phyloP scores from a whole-genome alignment of 2,797 vertebrate species.

The Thamnophis elegans region DNA sequence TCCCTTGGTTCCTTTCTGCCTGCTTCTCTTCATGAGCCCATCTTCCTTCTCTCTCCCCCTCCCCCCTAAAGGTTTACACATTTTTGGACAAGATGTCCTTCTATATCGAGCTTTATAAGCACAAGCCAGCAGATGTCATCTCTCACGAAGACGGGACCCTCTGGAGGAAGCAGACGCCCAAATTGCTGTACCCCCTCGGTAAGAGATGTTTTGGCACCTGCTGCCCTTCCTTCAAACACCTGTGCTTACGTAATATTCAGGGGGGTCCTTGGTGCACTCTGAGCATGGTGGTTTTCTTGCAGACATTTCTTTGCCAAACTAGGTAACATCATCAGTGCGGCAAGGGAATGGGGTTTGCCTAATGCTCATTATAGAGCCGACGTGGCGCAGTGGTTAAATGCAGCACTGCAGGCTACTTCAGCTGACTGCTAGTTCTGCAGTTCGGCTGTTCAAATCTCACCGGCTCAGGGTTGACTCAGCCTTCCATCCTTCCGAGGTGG shows the following conservation, averaged over 20 bases:
- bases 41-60: background rate
- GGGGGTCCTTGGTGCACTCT: background rate
- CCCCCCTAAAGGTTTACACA: slow-evolving; percentile 88
- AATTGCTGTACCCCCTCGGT: slow-evolving; percentile 95
- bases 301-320: background rate
- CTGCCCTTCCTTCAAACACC: background rate
- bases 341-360: too few species aligned
- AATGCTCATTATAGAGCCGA: too few species aligned
- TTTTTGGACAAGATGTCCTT: slow-evolving; percentile 98
- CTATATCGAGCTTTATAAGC: slow-evolving; percentile 93
- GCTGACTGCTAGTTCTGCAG: too few species aligned
- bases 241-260: background rate
- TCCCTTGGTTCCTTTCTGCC: background rate
- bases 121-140: slow-evolving; percentile 87
- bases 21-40: background rate
- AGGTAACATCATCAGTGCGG: background rate
- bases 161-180: slow-evolving; percentile 88
- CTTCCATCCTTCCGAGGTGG: too few species aligned
- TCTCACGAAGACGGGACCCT: slow-evolving; percentile 92
- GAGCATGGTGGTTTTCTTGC: background rate
- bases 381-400: too few species aligned
- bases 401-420: too few species aligned
- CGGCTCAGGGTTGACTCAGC: too few species aligned
- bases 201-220: slow-evolving; percentile 36
- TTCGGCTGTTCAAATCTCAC: too few species aligned